Conservation (phyloP, 2,888 invertebrate species). For the Plagodis pulveraria region DNA sequence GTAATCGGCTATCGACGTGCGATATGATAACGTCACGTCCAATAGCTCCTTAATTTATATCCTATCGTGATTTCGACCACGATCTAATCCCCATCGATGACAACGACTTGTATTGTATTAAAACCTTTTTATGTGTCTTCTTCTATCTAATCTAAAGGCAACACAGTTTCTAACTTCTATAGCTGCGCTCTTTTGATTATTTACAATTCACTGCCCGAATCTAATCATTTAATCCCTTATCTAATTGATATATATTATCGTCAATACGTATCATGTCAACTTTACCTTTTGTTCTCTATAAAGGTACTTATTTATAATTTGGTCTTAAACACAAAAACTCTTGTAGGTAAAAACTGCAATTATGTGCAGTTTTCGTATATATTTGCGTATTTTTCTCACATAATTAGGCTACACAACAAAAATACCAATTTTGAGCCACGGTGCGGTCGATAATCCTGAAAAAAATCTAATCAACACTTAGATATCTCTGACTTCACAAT, state of each 20-base stretch:
- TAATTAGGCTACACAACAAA: too few species aligned
- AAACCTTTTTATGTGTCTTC: slow-evolving; percentile 26
- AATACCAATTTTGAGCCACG: too few species aligned
- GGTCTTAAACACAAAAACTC: too few species aligned
- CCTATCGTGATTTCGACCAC: slow-evolving; percentile 36
- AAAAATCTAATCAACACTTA: too few species aligned
- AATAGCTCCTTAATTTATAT: slow-evolving; percentile 42
- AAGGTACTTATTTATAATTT: too few species aligned
- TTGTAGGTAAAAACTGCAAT: too few species aligned
- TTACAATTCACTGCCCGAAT: slow-evolving; percentile 19
- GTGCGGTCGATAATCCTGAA: too few species aligned
- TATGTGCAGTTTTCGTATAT: too few species aligned
- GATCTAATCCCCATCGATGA: slow-evolving; percentile 31
- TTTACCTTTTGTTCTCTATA: neutral
- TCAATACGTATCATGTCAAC: neutral
- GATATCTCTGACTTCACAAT: too few species aligned
- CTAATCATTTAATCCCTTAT: slow-evolving; percentile 7
- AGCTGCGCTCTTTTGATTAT: slow-evolving; percentile 13
- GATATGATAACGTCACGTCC: slow-evolving; percentile 44
- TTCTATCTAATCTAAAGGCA: slow-evolving; percentile 32
- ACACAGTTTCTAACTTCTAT: slow-evolving; percentile 14
- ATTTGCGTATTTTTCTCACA: too few species aligned
- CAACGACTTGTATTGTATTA: slow-evolving; percentile 27
- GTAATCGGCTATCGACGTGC: slow-evolving; percentile 46
- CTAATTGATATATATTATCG: neutral